Conservation (phyloP, 2,797 vertebrate species). For the Sphenodon punctatus region DNA sequence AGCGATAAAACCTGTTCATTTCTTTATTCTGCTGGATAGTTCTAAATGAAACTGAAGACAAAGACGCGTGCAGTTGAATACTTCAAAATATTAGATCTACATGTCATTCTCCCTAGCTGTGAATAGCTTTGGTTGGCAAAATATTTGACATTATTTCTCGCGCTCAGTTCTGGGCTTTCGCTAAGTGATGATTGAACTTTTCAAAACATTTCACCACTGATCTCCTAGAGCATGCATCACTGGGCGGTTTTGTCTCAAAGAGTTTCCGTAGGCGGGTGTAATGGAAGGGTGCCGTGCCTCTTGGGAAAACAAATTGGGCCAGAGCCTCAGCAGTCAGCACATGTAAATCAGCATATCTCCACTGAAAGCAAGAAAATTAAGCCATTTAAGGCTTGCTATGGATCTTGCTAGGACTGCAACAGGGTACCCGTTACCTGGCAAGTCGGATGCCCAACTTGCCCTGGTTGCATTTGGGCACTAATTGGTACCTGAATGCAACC, state of each 20-base stretch:
- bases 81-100: slow-evolving; percentile 22
- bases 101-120: not conserved
- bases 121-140: slow-evolving; percentile 16
- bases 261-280: not conserved
- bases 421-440: no score
- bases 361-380: not conserved
- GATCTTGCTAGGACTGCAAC: no score
- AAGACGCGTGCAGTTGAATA: not conserved
- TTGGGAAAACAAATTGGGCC: not conserved
- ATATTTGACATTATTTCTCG: slow-evolving; percentile 38
- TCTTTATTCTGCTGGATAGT: not conserved
- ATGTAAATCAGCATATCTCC: not conserved
- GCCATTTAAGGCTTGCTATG: not conserved
- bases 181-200: slow-evolving; percentile 24
- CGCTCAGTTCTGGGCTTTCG: not conserved
- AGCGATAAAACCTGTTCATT: slow-evolving; percentile 5
- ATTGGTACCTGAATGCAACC: no score
- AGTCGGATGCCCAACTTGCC: no score
- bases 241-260: not conserved
- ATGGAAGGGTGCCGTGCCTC: not conserved
- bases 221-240: not conserved
- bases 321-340: not conserved
- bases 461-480: no score
- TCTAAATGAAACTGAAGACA: slow-evolving; percentile 14
- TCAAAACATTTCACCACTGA: slow-evolving; percentile 31